Percentiles rank a stretch among this genome's conserved stretches.
Conservation (phyloP, 2,113 vertebrate species). For the Arizona elegans region DNA sequence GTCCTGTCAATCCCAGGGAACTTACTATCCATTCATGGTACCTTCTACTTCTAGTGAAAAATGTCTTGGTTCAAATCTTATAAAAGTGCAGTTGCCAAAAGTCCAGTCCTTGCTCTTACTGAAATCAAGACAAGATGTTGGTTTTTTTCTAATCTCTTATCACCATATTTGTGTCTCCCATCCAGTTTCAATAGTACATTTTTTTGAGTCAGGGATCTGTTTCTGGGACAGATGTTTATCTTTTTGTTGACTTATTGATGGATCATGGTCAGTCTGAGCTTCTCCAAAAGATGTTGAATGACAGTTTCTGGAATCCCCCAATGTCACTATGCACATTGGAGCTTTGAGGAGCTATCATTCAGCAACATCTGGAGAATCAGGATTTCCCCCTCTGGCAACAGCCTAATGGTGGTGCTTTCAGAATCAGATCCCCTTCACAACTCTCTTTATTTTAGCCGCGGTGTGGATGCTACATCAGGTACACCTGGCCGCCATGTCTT, state of each 20-base stretch:
- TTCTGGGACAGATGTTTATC: neutral
- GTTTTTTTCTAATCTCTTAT: neutral
- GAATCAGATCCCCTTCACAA: neutral
- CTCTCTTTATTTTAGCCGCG: neutral
- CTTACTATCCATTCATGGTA: neutral
- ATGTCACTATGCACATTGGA: neutral
- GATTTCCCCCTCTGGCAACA: neutral
- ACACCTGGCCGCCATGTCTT: slow-evolving; percentile 78
- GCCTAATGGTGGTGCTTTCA: neutral
- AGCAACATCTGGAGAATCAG: neutral
- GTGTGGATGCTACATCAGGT: slow-evolving; percentile 32
- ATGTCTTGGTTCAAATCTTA: neutral
- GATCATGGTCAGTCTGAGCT: neutral
- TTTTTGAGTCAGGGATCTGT: neutral
- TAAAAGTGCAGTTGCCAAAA: neutral
- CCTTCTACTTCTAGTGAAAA: neutral
- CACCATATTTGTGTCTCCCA: neutral
- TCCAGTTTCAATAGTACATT: neutral
- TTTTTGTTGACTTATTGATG: neutral
- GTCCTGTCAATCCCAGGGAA: neutral
- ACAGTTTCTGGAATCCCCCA: neutral
- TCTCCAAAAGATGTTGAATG: neutral
- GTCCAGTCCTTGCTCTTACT: neutral
- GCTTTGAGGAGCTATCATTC: neutral
- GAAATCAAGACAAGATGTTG: neutral